These are phyloP conservation scores for Desmodus rotundus DNA, from an alignment of 2,113 vertebrate genomes.

Conservation along the genomic window DNA sequence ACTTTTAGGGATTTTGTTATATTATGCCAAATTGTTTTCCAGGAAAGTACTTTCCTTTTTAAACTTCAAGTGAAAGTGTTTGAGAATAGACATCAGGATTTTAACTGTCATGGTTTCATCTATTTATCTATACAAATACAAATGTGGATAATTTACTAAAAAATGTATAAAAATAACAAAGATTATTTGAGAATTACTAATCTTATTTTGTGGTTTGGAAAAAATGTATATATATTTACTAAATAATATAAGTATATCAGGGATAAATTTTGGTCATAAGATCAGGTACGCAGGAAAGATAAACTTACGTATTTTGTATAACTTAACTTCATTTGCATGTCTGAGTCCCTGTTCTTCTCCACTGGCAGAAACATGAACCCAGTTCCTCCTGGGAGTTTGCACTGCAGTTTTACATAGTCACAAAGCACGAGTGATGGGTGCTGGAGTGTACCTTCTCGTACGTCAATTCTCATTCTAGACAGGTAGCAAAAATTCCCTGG, in stretches of 20 bases:
- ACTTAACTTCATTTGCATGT: neutral
- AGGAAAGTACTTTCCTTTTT: neutral
- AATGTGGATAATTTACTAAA: neutral
- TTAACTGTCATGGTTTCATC: neutral
- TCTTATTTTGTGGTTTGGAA: neutral
- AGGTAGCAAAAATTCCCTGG: neutral
- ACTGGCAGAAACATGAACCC: neutral
- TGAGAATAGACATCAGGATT: neutral
- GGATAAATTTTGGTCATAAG: neutral
- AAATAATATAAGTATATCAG: neutral
- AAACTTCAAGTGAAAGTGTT: neutral
- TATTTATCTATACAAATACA: neutral
- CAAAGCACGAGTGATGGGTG: accelerated
- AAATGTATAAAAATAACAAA: neutral
- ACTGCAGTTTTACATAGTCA: neutral
- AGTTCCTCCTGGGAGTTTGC: neutral
- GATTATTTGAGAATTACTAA: neutral
- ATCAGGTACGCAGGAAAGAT: neutral
- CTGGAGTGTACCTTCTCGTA: neutral
- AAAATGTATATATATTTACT: neutral
- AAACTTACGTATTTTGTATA: neutral
- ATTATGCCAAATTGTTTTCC: neutral
- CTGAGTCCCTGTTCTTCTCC: neutral
- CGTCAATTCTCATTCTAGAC: neutral
- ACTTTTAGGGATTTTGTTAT: neutral